Evolutionary conservation across 2,888 invertebrate genomes (phyloP).

Genomic region (Cryptophagus acutangulus): DNA sequence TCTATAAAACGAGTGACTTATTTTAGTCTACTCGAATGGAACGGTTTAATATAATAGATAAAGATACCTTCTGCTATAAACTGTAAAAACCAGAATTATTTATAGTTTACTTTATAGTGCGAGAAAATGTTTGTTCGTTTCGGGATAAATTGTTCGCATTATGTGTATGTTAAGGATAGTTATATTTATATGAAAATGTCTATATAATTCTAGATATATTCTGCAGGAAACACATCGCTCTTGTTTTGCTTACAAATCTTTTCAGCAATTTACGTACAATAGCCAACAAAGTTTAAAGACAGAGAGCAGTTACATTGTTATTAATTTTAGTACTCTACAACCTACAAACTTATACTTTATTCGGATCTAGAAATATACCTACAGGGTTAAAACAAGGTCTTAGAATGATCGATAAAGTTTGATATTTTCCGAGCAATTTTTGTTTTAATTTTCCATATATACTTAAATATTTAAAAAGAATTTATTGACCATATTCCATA

Average conservation of each 20-base stretch:
- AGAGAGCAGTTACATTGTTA: too few relatives aligned
- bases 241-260: slow-evolving; percentile 18
- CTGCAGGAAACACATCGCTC: too few relatives aligned
- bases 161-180: slow-evolving; percentile 3
- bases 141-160: slow-evolving; percentile 11
- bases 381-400: too few relatives aligned
- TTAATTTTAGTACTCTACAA: too few relatives aligned
- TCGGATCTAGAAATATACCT: too few relatives aligned
- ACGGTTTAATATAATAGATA: slow-evolving; percentile 30
- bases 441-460: too few relatives aligned
- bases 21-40: slow-evolving; percentile 24
- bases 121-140: slow-evolving; percentile 15
- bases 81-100: slow-evolving; percentile 17
- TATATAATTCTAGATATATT: slow-evolving; percentile 7
- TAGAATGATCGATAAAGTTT: too few relatives aligned
- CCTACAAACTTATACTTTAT: too few relatives aligned
- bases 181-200: slow-evolving; percentile 12
- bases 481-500: too few relatives aligned
- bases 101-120: slow-evolving; percentile 15
- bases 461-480: too few relatives aligned
- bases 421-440: too few relatives aligned
- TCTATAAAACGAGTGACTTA: slow-evolving; percentile 22
- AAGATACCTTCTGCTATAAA: slow-evolving; percentile 23
- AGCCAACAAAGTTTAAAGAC: too few relatives aligned
- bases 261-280: slow-evolving; percentile 1